Conservation (phyloP, 2,113 vertebrate species). For the Synodontis membranacea region DNA sequence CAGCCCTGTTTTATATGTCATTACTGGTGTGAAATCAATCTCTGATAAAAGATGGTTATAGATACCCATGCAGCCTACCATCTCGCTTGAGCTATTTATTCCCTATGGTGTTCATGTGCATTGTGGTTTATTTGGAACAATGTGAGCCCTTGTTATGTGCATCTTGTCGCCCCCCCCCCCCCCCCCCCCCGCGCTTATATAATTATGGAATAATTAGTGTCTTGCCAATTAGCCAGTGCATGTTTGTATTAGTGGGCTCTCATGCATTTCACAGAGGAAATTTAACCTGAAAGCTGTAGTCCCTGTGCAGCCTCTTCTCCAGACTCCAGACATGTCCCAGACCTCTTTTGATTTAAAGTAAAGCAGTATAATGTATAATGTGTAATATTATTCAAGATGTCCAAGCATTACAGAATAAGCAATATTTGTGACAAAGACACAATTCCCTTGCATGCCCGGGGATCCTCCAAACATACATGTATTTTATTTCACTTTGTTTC, state of each 20-base stretch:
- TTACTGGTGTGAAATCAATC: not conserved
- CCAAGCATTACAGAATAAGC: not conserved
- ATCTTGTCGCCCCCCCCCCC: slow-evolving; percentile 46
- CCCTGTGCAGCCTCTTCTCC: slow-evolving; percentile 58
- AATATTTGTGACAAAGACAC: not conserved
- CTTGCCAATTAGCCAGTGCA: slow-evolving; percentile 65
- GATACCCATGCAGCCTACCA: not conserved
- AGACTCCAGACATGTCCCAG: slow-evolving; percentile 49
- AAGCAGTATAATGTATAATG: not conserved
- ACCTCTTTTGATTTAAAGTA: not conserved
- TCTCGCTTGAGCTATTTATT: slow-evolving; percentile 7
- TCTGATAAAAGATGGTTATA: slow-evolving; percentile 20
- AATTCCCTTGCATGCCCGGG: not conserved
- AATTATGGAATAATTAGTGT: slow-evolving; percentile 71
- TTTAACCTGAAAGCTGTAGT: slow-evolving; percentile 10
- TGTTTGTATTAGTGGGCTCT: slow-evolving; percentile 66
- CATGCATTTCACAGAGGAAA: slow-evolving; percentile 39
- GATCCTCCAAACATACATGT: not conserved
- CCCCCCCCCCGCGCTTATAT: slow-evolving; percentile 59
- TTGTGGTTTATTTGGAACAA: slow-evolving; percentile 54
- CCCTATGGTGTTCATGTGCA: slow-evolving; percentile 35
- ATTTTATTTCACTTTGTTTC: not conserved
- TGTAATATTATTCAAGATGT: not conserved
- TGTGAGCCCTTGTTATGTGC: slow-evolving; percentile 61
- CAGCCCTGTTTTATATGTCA: slow-evolving; percentile 1